A percentile compares a stretch with the other conserved stretches of the same genome.
Evolutionary conservation across 2,888 invertebrate species (phyloP).

Genomic region (Tortricodes alternella): DNA sequence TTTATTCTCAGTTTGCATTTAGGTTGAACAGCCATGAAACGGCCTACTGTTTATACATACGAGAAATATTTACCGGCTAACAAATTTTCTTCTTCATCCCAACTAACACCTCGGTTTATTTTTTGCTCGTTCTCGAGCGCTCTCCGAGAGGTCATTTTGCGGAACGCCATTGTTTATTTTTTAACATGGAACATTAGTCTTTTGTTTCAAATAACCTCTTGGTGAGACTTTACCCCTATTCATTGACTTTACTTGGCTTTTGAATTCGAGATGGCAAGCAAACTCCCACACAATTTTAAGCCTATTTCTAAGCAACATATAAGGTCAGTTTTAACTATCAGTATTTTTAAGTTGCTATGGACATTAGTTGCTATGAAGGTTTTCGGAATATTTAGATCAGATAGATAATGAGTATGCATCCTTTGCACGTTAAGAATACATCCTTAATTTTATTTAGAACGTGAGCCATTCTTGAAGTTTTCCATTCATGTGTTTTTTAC

Average conservation of each 20-base stretch:
- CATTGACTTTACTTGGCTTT: conserved; percentile 48
- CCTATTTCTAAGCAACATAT: neutral
- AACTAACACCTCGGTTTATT: conserved; percentile 42
- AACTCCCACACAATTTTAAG: conserved; percentile 4
- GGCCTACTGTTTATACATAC: conserved; percentile 25
- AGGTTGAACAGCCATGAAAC: conserved; percentile 24
- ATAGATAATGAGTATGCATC: conserved; percentile 51
- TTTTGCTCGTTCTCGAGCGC: conserved; percentile 37
- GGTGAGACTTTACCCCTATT: conserved; percentile 55
- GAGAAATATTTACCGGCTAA: conserved; percentile 15
- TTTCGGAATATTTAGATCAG: conserved; percentile 51
- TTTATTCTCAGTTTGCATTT: conserved; percentile 23
- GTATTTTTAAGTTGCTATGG: neutral
- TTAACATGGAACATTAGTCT: conserved; percentile 47
- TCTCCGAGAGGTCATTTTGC: conserved; percentile 43
- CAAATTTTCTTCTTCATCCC: conserved; percentile 33
- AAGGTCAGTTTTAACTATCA: no score
- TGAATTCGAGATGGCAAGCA: conserved; percentile 23
- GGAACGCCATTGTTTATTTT: conserved; percentile 43
- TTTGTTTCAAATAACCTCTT: conserved; percentile 58
- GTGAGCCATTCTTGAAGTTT: conserved; percentile 21
- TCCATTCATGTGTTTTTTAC: neutral
- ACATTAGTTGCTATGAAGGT: conserved; percentile 11
- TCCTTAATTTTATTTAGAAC: conserved; percentile 41
- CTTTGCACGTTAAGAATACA: conserved; percentile 48